Evolutionary conservation across 2,113 vertebrate genomes (phyloP), one percentile per base, ranked within the genome.

Genomic region (Plectropomus leopardus): DNA sequence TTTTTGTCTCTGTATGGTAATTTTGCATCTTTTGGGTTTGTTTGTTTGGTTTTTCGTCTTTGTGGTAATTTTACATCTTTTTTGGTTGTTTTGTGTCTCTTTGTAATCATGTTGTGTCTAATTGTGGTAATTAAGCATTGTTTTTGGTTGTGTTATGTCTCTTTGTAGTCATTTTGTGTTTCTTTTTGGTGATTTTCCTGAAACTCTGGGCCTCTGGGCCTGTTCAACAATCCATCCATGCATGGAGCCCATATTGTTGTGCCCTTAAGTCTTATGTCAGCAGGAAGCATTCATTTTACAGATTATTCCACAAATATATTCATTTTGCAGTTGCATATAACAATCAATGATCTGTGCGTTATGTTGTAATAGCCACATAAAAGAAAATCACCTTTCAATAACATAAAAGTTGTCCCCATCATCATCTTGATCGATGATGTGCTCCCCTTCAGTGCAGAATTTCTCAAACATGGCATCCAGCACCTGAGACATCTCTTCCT

Each of bases 391-490:
- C 98, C 96, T 97, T 77, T 99, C 97, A 70, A 99, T 97, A 61
- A 99, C 98, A 21, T 99, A 99, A 87, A 99, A 99, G 95, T 99
- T 99, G 94, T 99, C 98, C 7, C 98, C 98, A 50, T 99, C 98
- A 76, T 98, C 98, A 34, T 97, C 97, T 95, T 99, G 98, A 90
- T 99, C 97, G 67, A 99, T 99, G 76, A 99, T 96, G 72, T 98
- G 97, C 76, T 98, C 98, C 7, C 96, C 97, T 84, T 95, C 94
- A 86, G 94, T 95, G 89, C 96, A 95, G 80, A 96, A 88, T 92
- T 98, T 99, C 94, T 99, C 98, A 95, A 99, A 99, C 95, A 99
- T 99, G 14, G 98, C 98, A 88, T 99, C 98, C 91, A 99, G 93
- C 73, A 99, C 97, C 92, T 99, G 96, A 88, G 97, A 99, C 94